These are phyloP conservation scores for Sorex fumeus DNA, from an alignment of 2,113 vertebrate genomes.

Conservation along the genomic window DNA sequence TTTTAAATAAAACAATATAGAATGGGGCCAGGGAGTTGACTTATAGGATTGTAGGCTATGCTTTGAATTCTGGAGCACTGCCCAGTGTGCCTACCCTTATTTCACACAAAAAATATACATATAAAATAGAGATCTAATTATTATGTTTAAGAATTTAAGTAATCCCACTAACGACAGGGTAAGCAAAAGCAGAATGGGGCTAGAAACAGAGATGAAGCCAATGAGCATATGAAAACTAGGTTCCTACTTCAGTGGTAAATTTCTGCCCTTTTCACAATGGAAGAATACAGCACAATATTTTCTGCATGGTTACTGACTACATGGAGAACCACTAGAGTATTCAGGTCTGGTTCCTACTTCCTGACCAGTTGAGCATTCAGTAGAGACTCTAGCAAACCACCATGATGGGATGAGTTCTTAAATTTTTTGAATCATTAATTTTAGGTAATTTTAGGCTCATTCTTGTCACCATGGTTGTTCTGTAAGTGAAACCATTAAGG, in stretches of 20 bases:
- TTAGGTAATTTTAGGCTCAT: neutral
- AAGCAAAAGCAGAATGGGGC: neutral
- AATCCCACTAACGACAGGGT: neutral
- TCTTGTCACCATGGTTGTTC: neutral
- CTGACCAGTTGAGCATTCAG: neutral
- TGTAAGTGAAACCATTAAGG: neutral
- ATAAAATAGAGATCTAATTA: neutral
- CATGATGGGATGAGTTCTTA: neutral
- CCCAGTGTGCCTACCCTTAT: too few species aligned
- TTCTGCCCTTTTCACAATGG: neutral
- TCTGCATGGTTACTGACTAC: neutral
- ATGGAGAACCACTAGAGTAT: neutral
- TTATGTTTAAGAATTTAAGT: constrained; percentile 4
- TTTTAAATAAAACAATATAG: neutral
- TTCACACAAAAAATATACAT: too few species aligned
- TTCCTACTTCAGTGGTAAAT: neutral
- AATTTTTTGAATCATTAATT: too few species aligned
- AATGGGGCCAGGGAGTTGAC: neutral
- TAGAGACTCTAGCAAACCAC: neutral
- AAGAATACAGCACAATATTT: neutral
- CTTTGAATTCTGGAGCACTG: too few species aligned
- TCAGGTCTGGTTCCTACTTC: neutral
- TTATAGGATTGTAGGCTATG: too few species aligned
- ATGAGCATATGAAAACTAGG: too few species aligned
- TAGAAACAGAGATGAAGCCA: neutral